These are phyloP conservation scores for Tauraco hartlaubi DNA, from an alignment of 2,797 vertebrate species.

Conservation along the genomic window DNA sequence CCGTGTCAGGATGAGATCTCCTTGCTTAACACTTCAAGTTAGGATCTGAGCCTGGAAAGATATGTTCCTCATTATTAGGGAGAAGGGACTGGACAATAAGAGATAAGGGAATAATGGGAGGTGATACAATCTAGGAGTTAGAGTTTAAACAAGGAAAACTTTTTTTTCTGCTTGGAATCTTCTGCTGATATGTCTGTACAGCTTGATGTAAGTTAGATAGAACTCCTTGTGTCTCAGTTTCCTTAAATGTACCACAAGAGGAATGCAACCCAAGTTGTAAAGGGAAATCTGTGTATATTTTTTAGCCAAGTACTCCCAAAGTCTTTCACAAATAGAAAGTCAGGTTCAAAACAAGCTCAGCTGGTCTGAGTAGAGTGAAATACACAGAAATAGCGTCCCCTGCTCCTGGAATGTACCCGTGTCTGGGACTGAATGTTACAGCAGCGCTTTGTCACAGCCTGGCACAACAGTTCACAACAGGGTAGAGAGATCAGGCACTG, in stretches of 20 bases:
- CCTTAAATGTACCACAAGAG: not conserved
- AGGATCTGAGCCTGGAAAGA: not conserved
- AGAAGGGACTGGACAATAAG: not conserved
- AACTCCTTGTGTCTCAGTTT: not conserved
- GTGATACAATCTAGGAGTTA: not conserved
- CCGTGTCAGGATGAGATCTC: not conserved
- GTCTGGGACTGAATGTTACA: conserved; percentile 56
- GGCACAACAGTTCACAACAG: not conserved
- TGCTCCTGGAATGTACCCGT: conserved; percentile 28
- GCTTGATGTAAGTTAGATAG: not conserved
- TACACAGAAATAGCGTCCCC: not conserved
- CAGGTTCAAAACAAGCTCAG: conserved; percentile 32
- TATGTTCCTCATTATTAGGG: not conserved
- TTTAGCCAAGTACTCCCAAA: not conserved
- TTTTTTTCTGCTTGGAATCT: not conserved
- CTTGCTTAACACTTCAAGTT: not conserved
- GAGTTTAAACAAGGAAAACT: not conserved
- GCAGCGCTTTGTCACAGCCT: not conserved
- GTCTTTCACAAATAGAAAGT: conserved; percentile 24
- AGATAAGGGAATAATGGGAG: not conserved
- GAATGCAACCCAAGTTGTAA: not conserved
- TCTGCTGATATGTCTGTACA: not conserved
- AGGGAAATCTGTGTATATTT: not conserved
- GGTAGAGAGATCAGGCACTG: not conserved
- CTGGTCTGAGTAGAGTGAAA: not conserved